A percentile compares a stretch with the other conserved stretches of the same genome.
Evolutionary conservation across 1,140 invertebrate genomes (phyloP).

Genomic region (Bombyx mandarina): DNA sequence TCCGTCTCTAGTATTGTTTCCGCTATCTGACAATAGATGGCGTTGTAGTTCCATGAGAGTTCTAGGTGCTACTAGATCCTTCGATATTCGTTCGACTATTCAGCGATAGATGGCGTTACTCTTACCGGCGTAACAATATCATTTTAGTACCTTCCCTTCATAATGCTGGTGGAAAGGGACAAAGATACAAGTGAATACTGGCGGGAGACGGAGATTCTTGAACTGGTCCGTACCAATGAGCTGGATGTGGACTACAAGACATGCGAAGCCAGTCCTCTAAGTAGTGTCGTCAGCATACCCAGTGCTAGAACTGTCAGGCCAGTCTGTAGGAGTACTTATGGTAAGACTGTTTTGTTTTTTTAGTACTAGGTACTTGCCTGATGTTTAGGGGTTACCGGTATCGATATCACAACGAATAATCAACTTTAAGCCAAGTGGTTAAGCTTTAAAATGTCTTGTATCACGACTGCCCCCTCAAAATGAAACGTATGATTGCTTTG

Average conservation of each 20-base stretch:
- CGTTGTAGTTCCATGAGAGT: too few species aligned
- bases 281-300: slow-evolving; percentile 22
- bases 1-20: not conserved
- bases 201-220: slow-evolving; percentile 47
- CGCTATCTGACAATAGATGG: too few species aligned
- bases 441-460: too few species aligned
- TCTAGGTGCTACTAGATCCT: too few species aligned
- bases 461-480: too few species aligned
- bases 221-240: slow-evolving; percentile 32
- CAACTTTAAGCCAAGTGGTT: too few species aligned
- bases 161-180: slow-evolving; percentile 41
- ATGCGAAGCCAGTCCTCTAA: slow-evolving; percentile 22
- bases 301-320: slow-evolving; percentile 35
- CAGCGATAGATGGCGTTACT: too few species aligned
- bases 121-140: not conserved
- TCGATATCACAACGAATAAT: too few species aligned
- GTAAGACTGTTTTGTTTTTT: slow-evolving; percentile 16
- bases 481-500: too few species aligned
- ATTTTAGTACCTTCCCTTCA: slow-evolving; percentile 48
- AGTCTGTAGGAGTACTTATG: slow-evolving; percentile 36
- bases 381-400: too few species aligned
- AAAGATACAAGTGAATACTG: slow-evolving; percentile 53
- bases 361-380: too few species aligned
- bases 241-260: slow-evolving; percentile 39
- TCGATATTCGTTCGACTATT: too few species aligned